Evolutionary conservation across 1,140 invertebrate genomes (phyloP), one percentile per base, ranked within the genome.

Genomic region (Saccostrea echinata): DNA sequence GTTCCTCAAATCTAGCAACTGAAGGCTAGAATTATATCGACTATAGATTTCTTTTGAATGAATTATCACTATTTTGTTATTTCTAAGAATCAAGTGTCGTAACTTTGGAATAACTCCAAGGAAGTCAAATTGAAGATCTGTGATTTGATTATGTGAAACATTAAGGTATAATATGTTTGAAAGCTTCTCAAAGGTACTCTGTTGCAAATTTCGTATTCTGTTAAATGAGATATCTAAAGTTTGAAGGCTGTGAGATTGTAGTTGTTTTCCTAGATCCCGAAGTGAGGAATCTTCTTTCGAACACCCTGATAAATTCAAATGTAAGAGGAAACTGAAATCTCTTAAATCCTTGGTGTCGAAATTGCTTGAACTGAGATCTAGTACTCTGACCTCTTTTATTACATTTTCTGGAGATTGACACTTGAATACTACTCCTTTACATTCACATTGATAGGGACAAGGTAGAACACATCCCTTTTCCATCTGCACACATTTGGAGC

Each of bases 121-220:
- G 4, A 76, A 76, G 16, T 76, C 68, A 27, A 76, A 12, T 30
- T 76, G 24, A 16, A 76, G 27, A 30, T 13, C 24, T 0, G 8
- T 33, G 4, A 76, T 30, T 76, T 76, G 68, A 76, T 76, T 76
- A 13, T 76, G 3, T 76, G 68, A 76, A 3, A 76, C n/a, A 52
- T 83, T 83, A 18, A 83, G 30, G 21, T 52, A 53, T 27, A 83
- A 27, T 51, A 83, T 51, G 3, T 76, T 33, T 76, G 68, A 30
- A 16, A 76, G 11, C 12, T 21, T 16, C 13, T 83, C 16, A 51
- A 83, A 83, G 33, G 18, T 83, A 13, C 21, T 13, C 30, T 6
- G n/a, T 52, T 53, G n/a, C n/a, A 83, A 24, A 83, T 83, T 43
- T 13, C 43, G 81, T 51, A 83, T 83, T 16, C 43, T 76, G 12